phyloP scores from a whole-genome alignment of 1,140 invertebrate genomes.

The Eciton burchellii region DNA sequence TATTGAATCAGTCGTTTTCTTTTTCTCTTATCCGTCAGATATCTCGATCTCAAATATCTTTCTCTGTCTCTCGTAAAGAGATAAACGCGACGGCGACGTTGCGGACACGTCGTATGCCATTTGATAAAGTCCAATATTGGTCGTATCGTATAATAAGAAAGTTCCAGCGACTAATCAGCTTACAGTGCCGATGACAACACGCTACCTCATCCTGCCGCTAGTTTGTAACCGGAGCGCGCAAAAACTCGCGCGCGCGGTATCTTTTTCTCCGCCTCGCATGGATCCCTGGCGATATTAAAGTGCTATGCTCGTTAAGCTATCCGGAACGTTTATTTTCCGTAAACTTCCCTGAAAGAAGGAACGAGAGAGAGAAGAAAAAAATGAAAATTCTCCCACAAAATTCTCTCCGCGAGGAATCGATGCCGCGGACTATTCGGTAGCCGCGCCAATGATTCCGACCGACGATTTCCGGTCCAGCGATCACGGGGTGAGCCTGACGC shows the following conservation, averaged over 20 bases:
- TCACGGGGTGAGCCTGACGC: neutral
- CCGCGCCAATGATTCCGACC: slow-evolving; percentile 46
- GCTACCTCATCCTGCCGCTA: neutral
- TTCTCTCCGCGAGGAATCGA: slow-evolving; percentile 43
- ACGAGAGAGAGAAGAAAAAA: neutral
- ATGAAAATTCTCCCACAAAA: no score
- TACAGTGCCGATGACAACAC: neutral
- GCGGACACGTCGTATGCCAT: neutral
- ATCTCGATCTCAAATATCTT: slow-evolving; percentile 9
- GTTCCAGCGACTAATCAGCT: slow-evolving; percentile 35
- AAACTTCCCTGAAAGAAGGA: neutral
- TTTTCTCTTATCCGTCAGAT: neutral
- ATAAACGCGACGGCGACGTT: neutral
- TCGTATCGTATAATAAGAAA: slow-evolving; percentile 42
- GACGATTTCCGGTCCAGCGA: slow-evolving; percentile 65
- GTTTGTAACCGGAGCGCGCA: neutral
- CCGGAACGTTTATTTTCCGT: slow-evolving; percentile 27
- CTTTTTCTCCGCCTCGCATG: neutral
- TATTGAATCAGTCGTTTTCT: neutral
- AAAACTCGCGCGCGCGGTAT: slow-evolving; percentile 3
- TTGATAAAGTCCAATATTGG: slow-evolving; percentile 37
- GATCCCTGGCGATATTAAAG: slow-evolving; percentile 16
- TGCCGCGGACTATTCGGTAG: slow-evolving; percentile 38
- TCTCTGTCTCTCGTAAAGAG: neutral
- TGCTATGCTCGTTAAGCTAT: slow-evolving; percentile 27